A percentile compares a stretch with the other conserved stretches of the same genome.
Evolutionary conservation across 2,113 vertebrate species (phyloP).

Genomic region (Noturus placidus): DNA sequence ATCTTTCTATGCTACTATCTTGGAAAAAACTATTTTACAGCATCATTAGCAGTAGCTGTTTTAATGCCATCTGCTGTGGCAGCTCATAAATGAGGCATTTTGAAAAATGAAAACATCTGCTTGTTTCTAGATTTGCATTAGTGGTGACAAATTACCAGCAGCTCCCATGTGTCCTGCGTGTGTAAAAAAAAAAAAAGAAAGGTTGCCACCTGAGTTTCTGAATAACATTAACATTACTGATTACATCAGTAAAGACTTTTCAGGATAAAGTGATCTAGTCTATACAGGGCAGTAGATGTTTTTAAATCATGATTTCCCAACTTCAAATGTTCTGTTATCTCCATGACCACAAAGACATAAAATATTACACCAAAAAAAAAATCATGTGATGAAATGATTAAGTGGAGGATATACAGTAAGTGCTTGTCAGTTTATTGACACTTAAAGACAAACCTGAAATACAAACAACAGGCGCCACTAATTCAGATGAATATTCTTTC

Average conservation of each 20-base stretch:
- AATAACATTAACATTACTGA: neutral
- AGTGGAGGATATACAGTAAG: constrained; percentile 28
- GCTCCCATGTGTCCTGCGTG: neutral
- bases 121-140: constrained; percentile 39
- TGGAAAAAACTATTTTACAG: neutral
- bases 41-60: constrained; percentile 9
- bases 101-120: constrained; percentile 43
- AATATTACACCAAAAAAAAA: neutral
- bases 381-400: constrained; percentile 16
- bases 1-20: neutral
- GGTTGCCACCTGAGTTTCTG: neutral
- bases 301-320: neutral
- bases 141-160: constrained; percentile 35
- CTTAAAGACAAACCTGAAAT: constrained; percentile 36
- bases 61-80: constrained; percentile 3
- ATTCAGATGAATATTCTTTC: constrained; percentile 27
- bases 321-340: neutral
- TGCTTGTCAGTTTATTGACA: constrained; percentile 23
- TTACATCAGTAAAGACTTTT: neutral
- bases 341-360: neutral
- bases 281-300: neutral
- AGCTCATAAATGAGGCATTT: constrained; percentile 30
- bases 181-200: neutral
- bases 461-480: constrained; percentile 41
- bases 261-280: neutral